Conservation (phyloP, 2,797 vertebrate genomes). For the Netta rufina region DNA sequence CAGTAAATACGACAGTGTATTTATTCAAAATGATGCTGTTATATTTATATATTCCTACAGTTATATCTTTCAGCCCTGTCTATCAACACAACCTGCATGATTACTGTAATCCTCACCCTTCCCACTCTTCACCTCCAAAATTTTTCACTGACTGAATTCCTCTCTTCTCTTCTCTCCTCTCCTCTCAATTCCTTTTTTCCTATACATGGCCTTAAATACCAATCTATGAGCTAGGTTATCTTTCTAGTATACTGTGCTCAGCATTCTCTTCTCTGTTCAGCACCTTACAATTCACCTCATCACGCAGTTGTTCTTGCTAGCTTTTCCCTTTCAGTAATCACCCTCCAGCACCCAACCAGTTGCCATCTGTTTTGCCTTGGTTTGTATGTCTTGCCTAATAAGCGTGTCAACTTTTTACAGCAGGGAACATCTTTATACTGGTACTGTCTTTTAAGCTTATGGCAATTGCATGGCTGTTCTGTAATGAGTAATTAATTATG, state of each 20-base stretch:
- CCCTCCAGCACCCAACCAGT: background rate
- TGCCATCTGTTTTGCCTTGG: background rate
- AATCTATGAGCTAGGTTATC: background rate
- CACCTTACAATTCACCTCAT: background rate
- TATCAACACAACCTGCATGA: accelerated
- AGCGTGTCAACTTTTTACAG: conserved; percentile 9
- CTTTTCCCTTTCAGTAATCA: background rate
- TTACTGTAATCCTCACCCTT: background rate
- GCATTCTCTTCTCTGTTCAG: background rate
- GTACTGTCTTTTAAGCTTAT: background rate
- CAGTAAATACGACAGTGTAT: background rate
- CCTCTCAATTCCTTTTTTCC: background rate
- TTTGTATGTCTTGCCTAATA: conserved; percentile 11
- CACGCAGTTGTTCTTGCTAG: background rate
- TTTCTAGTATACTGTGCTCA: background rate
- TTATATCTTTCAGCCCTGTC: background rate
- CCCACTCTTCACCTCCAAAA: background rate
- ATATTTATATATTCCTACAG: background rate
- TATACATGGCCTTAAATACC: background rate
- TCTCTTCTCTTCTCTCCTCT: background rate
- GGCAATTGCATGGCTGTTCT: background rate
- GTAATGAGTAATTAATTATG: conserved; percentile 16
- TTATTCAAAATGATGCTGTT: background rate
- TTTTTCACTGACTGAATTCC: background rate
- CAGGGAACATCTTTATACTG: background rate